Conservation (phyloP, 2,888 invertebrate species). For the Caprella mutica region DNA sequence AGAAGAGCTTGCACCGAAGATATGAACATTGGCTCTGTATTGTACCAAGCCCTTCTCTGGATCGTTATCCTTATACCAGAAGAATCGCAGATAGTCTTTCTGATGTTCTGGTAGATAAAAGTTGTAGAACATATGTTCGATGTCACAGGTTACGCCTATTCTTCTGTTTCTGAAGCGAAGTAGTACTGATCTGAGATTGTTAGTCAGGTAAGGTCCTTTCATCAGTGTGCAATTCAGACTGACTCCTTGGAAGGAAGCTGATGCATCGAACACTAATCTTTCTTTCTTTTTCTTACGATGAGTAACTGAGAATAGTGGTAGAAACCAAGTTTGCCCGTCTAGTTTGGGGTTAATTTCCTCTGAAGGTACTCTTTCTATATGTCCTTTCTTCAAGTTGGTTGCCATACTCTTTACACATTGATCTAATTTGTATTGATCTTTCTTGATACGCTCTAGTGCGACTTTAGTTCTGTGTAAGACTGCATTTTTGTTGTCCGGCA, state of each 20-base stretch:
- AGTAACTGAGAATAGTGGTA: background rate
- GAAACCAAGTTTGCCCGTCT: too few relatives aligned
- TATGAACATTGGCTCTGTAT: background rate
- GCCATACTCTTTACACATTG: too few relatives aligned
- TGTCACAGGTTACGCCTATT: background rate
- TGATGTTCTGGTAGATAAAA: background rate
- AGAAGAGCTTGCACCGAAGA: background rate
- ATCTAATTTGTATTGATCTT: too few relatives aligned
- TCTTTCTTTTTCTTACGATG: background rate
- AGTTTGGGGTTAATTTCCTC: background rate
- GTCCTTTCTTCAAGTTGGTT: too few relatives aligned
- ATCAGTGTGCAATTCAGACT: background rate
- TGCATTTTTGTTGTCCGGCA: too few relatives aligned
- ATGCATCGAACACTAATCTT: background rate
- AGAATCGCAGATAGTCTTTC: background rate
- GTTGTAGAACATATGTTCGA: background rate
- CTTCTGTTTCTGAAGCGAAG: background rate
- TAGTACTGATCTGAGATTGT: background rate
- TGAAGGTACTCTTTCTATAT: too few relatives aligned
- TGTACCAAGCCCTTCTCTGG: background rate
- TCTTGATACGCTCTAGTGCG: too few relatives aligned
- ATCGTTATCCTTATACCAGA: background rate
- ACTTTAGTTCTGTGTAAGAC: too few relatives aligned
- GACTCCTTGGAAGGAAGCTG: background rate
- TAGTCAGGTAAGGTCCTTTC: constrained; percentile 1